These are phyloP conservation scores for Zaprionus kolodkinae DNA, from an alignment of 1,140 invertebrate species.

Conservation along the genomic window DNA sequence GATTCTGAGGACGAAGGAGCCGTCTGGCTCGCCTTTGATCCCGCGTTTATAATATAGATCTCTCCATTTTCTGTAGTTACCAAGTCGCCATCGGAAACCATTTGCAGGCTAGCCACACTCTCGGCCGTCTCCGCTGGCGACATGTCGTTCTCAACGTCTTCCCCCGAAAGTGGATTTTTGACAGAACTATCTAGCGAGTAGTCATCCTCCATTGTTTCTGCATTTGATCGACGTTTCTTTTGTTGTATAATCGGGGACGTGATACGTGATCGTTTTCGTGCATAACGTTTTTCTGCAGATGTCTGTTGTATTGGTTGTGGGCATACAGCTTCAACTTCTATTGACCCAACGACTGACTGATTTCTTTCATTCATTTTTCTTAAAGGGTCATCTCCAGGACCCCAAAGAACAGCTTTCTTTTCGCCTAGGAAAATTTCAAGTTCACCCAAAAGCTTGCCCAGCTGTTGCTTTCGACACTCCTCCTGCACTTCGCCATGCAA, in stretches of 20 bases:
- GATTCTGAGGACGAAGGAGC: constrained; percentile 40
- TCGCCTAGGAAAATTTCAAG: constrained; percentile 59
- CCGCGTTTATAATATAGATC: constrained; percentile 67
- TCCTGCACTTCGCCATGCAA: constrained; percentile 62
- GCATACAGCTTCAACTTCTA: background rate
- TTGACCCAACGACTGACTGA: background rate
- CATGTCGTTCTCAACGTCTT: constrained; percentile 40
- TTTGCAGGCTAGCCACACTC: constrained; percentile 47
- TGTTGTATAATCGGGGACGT: background rate
- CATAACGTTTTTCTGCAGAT: constrained; percentile 1
- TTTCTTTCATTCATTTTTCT: constrained; percentile 1
- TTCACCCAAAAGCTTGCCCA: constrained; percentile 59
- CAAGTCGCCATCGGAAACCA: constrained; percentile 39
- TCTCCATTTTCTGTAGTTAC: constrained; percentile 53
- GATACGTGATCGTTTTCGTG: constrained; percentile 24
- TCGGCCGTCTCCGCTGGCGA: background rate
- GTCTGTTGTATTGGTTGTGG: background rate
- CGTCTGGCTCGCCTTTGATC: constrained; percentile 17
- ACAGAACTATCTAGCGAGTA: constrained; percentile 3
- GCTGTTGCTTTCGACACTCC: constrained; percentile 63
- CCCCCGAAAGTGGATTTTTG: constrained; percentile 16
- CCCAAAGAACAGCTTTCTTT: constrained; percentile 62
- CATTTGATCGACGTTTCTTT: constrained; percentile 13
- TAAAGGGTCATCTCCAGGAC: constrained; percentile 26
- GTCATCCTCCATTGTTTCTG: background rate